Conservation (phyloP, 2,113 vertebrate genomes). For the Callionymus lyra region DNA sequence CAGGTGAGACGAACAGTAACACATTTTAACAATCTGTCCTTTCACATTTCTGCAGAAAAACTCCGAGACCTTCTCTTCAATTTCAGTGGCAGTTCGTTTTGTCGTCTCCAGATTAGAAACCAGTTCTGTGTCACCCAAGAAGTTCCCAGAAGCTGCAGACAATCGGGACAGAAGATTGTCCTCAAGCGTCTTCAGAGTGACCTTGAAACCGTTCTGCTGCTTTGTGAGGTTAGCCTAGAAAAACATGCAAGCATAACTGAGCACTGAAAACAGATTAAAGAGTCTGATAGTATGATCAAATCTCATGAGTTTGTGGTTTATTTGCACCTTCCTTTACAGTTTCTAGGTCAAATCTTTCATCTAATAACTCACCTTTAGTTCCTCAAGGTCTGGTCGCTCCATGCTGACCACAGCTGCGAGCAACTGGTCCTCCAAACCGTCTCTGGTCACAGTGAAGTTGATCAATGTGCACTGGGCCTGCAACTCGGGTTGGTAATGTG, state of each 20-base stretch:
- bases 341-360: no score
- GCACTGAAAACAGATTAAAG: neutral
- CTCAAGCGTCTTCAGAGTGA: constrained; percentile 88
- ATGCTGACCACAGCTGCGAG: constrained; percentile 81
- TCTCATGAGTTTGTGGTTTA: no score
- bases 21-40: constrained; percentile 14
- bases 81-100: constrained; percentile 83
- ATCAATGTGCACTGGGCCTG: constrained; percentile 95
- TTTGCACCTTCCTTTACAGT: neutral
- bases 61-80: constrained; percentile 77
- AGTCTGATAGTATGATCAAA: no score
- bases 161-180: constrained; percentile 86
- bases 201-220: constrained; percentile 93
- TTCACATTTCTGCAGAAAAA: no score
- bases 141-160: constrained; percentile 88
- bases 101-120: constrained; percentile 90
- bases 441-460: constrained; percentile 86
- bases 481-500: constrained; percentile 91
- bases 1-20: constrained; percentile 19
- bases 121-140: constrained; percentile 81
- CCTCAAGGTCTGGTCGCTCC: constrained; percentile 88
- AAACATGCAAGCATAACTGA: constrained; percentile 30
- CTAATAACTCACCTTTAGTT: constrained; percentile 86
- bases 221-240: constrained; percentile 85
- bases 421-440: constrained; percentile 89